A percentile compares a stretch with the other conserved stretches of the same genome.
phyloP scores from a whole-genome alignment of 2,888 invertebrate genomes.

The Apamea anceps region DNA sequence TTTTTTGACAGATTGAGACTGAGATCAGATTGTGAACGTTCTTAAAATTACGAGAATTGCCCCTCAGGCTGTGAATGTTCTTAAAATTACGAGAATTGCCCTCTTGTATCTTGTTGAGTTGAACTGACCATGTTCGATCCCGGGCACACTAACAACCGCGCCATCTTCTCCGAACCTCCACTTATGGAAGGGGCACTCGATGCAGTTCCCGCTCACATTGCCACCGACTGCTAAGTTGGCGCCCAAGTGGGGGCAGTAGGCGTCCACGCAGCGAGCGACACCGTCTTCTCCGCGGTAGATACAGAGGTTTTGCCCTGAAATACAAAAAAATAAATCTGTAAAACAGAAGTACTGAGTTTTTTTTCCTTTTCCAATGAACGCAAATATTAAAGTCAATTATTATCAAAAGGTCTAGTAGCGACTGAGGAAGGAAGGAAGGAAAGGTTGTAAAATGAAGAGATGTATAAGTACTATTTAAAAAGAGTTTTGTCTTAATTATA shows the following conservation, averaged over 20 bases:
- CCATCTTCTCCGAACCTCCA: constrained; percentile 96
- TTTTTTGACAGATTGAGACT: too few relatives aligned
- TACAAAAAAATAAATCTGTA: not conserved
- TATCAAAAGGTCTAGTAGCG: too few relatives aligned
- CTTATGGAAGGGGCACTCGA: constrained; percentile 97
- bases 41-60: too few relatives aligned
- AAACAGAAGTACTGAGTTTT: not conserved
- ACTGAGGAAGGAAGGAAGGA: too few relatives aligned
- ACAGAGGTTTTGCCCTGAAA: constrained; percentile 92
- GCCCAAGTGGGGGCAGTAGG: constrained; percentile 97
- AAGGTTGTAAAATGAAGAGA: not conserved
- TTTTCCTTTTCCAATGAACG: not conserved
- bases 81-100: too few relatives aligned
- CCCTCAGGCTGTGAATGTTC: too few relatives aligned
- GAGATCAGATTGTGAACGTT: too few relatives aligned
- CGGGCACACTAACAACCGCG: constrained; percentile 93
- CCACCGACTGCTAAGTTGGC: constrained; percentile 96
- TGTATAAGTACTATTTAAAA: not conserved
- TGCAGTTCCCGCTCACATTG: constrained; percentile 93
- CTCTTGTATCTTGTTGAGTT: not conserved
- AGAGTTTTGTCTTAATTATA: not conserved
- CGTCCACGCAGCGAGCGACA: constrained; percentile 93
- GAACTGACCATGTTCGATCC: constrained; percentile 79
- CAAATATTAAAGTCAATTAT: not conserved
- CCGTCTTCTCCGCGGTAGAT: constrained; percentile 92